Evolutionary conservation across 2,113 vertebrate genomes (phyloP).

Genomic region (Craseonycteris thonglongyai): DNA sequence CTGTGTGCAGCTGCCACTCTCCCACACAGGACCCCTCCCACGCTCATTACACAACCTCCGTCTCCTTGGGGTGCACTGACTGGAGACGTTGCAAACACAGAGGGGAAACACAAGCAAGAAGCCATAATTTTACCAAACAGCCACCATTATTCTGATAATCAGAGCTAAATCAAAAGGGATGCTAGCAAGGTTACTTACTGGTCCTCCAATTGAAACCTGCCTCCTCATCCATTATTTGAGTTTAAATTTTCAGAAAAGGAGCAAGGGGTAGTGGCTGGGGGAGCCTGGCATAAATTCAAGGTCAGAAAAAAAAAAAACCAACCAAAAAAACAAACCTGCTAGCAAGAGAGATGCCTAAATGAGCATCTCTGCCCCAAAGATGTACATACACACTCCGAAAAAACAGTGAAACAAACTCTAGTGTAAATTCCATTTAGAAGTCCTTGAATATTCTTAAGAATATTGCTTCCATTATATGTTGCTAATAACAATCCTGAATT

Average conservation of each 20-base stretch:
- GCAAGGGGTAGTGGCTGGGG: neutral
- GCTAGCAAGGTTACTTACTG: neutral
- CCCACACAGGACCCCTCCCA: too few relatives aligned
- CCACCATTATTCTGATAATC: neutral
- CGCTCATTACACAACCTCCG: neutral
- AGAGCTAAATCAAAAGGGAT: neutral
- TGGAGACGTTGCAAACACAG: neutral
- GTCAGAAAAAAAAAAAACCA: neutral
- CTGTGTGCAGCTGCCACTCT: neutral
- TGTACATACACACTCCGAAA: neutral
- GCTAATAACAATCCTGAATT: neutral
- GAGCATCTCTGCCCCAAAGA: neutral
- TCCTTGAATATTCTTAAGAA: neutral
- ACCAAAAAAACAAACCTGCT: too few relatives aligned
- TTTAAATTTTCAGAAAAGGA: neutral
- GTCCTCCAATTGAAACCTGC: neutral
- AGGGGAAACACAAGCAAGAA: neutral
- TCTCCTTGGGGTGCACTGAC: neutral
- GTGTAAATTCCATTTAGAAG: neutral
- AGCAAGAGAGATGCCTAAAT: neutral
- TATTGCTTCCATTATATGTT: neutral
- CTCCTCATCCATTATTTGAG: neutral
- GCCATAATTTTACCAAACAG: neutral
- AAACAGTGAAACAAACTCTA: neutral
- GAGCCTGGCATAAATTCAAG: neutral